phyloP scores from a whole-genome alignment of 2,113 vertebrate species.

The Neolamprologus variostigma region DNA sequence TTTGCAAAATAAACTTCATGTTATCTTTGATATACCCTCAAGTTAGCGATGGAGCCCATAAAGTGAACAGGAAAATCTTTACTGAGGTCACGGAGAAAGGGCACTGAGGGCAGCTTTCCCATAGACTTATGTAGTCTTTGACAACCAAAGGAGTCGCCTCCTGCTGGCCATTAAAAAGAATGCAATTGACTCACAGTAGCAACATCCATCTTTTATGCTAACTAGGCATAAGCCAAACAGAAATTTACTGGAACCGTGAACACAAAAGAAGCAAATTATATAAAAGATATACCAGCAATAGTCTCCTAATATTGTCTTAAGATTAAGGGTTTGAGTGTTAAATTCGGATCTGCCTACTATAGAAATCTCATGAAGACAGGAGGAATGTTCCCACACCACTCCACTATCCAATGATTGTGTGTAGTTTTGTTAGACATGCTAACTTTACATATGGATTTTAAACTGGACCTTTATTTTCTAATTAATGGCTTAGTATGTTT shows the following conservation, averaged over 20 bases:
- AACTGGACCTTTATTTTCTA: background rate
- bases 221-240: background rate
- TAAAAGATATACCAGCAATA: background rate
- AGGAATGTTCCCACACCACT: fast-evolving
- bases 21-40: background rate
- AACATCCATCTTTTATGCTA: background rate
- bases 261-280: background rate
- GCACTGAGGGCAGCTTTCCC: background rate
- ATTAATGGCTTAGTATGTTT: fast-evolving
- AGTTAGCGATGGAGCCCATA: background rate
- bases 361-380: background rate
- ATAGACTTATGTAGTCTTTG: background rate
- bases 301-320: fast-evolving
- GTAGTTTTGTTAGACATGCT: background rate
- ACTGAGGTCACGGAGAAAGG: background rate
- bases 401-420: background rate
- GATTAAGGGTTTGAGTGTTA: fast-evolving
- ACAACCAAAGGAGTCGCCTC: background rate
- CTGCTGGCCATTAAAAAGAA: background rate
- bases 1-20: background rate
- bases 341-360: fast-evolving
- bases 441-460: background rate
- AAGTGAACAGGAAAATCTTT: background rate
- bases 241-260: background rate
- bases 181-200: background rate